phyloP scores from a whole-genome alignment of 2,113 vertebrate genomes.

The Hydrolagus affinis region DNA sequence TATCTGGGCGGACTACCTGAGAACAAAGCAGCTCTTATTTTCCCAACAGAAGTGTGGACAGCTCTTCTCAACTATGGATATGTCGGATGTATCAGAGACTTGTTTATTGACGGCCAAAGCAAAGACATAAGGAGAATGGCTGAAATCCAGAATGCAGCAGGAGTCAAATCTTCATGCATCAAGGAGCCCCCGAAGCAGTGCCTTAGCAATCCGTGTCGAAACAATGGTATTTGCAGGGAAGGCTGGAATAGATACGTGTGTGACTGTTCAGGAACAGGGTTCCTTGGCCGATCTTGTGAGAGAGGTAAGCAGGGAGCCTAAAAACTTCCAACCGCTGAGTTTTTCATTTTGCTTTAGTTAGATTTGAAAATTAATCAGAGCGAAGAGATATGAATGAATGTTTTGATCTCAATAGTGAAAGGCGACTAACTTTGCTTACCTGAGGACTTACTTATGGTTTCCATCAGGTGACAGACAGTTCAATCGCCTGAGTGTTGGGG shows the following conservation, averaged over 20 bases:
- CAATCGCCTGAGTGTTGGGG: no score
- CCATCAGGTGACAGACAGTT: no score
- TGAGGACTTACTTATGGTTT: no score
- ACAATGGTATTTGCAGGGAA: slow-evolving; percentile 86
- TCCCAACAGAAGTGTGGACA: slow-evolving; percentile 96
- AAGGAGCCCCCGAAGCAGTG: slow-evolving; percentile 90
- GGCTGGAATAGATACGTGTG: slow-evolving; percentile 97
- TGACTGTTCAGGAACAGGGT: slow-evolving; percentile 90
- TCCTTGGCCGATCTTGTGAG: slow-evolving; percentile 87
- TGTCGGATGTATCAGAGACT: slow-evolving; percentile 93
- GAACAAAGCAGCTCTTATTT: slow-evolving; percentile 83
- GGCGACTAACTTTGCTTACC: no score
- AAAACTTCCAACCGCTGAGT: neutral
- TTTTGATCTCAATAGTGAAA: no score
- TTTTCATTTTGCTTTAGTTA: neutral
- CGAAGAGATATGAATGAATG: no score
- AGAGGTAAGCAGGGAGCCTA: slow-evolving; percentile 66
- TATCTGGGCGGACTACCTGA: slow-evolving; percentile 92
- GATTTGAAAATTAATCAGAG: no score
- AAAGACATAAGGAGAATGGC: slow-evolving; percentile 91
- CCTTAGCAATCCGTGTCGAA: slow-evolving; percentile 92
- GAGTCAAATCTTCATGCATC: slow-evolving; percentile 91
- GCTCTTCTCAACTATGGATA: slow-evolving; percentile 95
- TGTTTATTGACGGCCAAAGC: slow-evolving; percentile 95
- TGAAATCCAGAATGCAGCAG: slow-evolving; percentile 83